Conservation (phyloP, 2,113 vertebrate genomes). For the Oxyruncus cristatus region DNA sequence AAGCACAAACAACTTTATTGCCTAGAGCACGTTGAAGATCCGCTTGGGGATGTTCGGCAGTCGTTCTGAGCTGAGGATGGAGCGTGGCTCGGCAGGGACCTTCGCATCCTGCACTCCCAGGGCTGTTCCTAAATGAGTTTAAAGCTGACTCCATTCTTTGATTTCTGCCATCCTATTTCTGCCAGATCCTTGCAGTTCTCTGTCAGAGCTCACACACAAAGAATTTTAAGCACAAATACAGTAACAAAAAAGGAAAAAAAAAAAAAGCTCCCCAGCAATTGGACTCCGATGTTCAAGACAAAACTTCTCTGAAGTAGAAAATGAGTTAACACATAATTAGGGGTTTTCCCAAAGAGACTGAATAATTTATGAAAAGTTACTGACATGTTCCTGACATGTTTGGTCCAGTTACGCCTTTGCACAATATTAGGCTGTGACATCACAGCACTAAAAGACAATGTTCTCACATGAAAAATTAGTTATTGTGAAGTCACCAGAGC, state of each 20-base stretch:
- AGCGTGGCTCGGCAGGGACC: neutral
- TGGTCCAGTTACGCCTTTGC: constrained; percentile 52
- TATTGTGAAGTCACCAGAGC: neutral
- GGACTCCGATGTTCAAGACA: constrained; percentile 15
- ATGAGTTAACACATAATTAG: constrained; percentile 63
- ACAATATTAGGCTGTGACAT: constrained; percentile 33
- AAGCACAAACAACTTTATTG: constrained; percentile 68
- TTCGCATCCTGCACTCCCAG: neutral
- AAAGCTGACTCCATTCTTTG: neutral
- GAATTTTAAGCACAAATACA: neutral
- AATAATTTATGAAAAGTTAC: constrained; percentile 68
- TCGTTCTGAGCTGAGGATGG: neutral
- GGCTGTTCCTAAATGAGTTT: neutral
- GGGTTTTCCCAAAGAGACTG: constrained; percentile 65
- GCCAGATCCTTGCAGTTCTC: neutral
- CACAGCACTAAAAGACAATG: constrained; percentile 6
- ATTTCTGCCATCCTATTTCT: neutral
- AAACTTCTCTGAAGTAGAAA: constrained; percentile 49
- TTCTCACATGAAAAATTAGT: constrained; percentile 22
- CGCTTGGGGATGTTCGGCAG: neutral
- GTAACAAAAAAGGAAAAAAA: neutral
- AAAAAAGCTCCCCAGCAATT: neutral
- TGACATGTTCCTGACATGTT: constrained; percentile 68
- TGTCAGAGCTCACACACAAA: neutral
- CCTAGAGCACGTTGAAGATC: neutral